Conservation (phyloP, 2,888 invertebrate genomes). For the Mesochorus sp. region DNA sequence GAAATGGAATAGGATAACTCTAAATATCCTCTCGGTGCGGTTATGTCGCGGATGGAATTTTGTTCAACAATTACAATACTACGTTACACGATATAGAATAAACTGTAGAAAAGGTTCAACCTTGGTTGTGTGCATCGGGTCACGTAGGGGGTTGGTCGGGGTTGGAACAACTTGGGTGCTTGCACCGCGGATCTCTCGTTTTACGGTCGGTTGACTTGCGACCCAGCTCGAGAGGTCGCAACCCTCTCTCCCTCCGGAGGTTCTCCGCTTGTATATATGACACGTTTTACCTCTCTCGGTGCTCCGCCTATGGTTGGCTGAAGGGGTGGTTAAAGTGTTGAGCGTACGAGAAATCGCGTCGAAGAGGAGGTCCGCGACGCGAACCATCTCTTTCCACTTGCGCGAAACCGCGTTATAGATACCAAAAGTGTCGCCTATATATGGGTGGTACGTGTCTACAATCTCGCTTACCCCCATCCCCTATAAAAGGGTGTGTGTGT, state of each 20-base stretch:
- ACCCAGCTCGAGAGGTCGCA: conserved; percentile 40
- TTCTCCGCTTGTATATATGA: conserved; percentile 34
- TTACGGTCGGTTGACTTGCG: too few species aligned
- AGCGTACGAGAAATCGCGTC: conserved; percentile 39
- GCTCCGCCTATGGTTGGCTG: conserved; percentile 63
- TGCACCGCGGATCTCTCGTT: too few species aligned
- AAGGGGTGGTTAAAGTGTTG: conserved; percentile 48
- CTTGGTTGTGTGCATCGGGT: too few species aligned
- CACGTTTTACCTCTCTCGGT: conserved; percentile 22
- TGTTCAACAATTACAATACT: too few species aligned
- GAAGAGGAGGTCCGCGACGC: conserved; percentile 66
- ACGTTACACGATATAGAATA: too few species aligned
- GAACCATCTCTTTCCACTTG: conserved; percentile 63
- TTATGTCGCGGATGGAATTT: too few species aligned
- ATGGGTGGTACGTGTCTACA: not conserved
- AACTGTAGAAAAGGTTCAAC: too few species aligned
- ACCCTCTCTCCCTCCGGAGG: conserved; percentile 46
- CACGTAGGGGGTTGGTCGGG: too few species aligned
- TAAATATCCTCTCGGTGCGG: too few species aligned
- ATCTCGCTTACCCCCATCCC: conserved; percentile 5
- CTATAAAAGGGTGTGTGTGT: conserved; percentile 25
- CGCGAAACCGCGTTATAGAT: conserved; percentile 50
- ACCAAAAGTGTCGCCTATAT: not conserved
- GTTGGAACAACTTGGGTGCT: too few species aligned
- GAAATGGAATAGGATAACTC: too few species aligned